Conservation (phyloP, 2,113 vertebrate species). For the Sturnira hondurensis region DNA sequence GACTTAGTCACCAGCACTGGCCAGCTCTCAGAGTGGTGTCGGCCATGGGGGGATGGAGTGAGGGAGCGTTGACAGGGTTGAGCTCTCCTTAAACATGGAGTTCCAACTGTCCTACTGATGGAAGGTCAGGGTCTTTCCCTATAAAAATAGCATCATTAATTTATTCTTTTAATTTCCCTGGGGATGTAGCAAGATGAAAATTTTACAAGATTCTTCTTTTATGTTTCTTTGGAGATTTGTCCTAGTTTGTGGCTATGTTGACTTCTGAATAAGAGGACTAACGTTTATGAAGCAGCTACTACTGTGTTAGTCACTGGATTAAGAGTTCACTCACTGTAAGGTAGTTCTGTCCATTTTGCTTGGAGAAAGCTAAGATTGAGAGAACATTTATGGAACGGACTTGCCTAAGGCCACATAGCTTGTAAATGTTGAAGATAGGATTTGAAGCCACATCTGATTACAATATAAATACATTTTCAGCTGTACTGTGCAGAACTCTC, state of each 20-base stretch:
- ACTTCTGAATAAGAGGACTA: constrained; percentile 29
- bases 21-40: not conserved
- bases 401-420: not conserved
- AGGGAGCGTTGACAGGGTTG: not conserved
- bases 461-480: not conserved
- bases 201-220: constrained; percentile 25
- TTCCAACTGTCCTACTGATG: constrained; percentile 16
- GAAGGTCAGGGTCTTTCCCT: constrained; percentile 37
- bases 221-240: constrained; percentile 19
- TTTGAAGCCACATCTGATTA: not conserved
- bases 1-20: not conserved
- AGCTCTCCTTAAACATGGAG: not conserved
- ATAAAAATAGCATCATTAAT: constrained; percentile 69
- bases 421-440: not conserved
- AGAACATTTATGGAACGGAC: not conserved
- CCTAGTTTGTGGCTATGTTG: constrained; percentile 57
- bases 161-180: constrained; percentile 70
- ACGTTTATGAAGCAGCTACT: not conserved
- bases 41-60: not conserved
- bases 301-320: not conserved
- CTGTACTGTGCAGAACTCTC: not conserved
- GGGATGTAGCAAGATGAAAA: constrained; percentile 27
- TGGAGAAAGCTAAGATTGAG: not conserved
- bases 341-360: not conserved
- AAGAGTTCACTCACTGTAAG: not conserved